Evolutionary conservation across 2,888 invertebrate genomes (phyloP).

Genomic region (Cyclophora punctaria): DNA sequence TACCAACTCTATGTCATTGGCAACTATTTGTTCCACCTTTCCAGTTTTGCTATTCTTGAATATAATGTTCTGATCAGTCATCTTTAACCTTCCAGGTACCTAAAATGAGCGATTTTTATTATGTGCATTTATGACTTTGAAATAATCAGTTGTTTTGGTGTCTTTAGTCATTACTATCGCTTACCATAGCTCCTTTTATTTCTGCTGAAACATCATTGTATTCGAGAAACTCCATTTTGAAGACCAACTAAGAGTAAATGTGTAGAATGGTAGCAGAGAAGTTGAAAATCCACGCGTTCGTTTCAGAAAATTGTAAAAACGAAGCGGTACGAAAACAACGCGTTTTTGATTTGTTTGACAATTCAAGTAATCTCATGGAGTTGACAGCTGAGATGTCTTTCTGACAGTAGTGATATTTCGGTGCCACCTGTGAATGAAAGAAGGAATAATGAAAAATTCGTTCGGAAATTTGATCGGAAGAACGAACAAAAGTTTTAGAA

Average conservation of each 20-base stretch:
- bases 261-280: no score
- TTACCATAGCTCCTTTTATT: slow-evolving; percentile 91
- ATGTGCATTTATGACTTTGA: not conserved
- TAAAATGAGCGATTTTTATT: slow-evolving; percentile 42
- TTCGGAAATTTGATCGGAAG: no score
- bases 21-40: slow-evolving; percentile 92
- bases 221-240: slow-evolving; percentile 86
- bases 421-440: no score
- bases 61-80: slow-evolving; percentile 91
- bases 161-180: slow-evolving; percentile 18
- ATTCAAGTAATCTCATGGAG: no score
- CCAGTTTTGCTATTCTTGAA: slow-evolving; percentile 98
- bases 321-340: slow-evolving; percentile 8
- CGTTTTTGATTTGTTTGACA: no score
- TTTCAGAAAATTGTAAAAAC: no score
- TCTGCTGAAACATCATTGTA: slow-evolving; percentile 90
- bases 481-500: no score
- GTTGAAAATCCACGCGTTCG: no score
- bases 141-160: not conserved
- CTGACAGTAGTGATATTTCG: no score
- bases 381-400: no score
- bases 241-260: no score
- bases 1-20: slow-evolving; percentile 90
- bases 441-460: no score
- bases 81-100: slow-evolving; percentile 93